A percentile compares a stretch with the other conserved stretches of the same genome.
These are phyloP conservation scores for Ectobius pallidus DNA, from an alignment of 2,888 invertebrate genomes.

Conservation along the genomic window DNA sequence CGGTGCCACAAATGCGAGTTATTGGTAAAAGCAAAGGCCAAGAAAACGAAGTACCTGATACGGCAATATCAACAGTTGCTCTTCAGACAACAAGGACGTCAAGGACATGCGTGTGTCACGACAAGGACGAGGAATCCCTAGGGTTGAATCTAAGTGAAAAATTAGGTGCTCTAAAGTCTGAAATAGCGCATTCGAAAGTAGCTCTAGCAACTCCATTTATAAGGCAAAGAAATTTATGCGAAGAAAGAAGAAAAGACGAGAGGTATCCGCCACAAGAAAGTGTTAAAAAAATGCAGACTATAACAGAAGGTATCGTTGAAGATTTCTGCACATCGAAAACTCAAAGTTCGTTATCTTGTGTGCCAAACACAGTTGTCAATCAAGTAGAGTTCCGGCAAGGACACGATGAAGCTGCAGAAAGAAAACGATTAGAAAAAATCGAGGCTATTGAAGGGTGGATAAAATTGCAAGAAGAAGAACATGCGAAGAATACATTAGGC, in stretches of 20 bases:
- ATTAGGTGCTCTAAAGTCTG: too few species aligned
- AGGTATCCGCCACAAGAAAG: neutral
- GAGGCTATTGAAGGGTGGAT: slow-evolving; percentile 29
- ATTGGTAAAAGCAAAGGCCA: too few species aligned
- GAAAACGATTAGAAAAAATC: neutral
- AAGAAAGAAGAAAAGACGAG: neutral
- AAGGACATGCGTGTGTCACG: too few species aligned
- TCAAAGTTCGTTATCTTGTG: neutral
- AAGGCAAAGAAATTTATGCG: neutral
- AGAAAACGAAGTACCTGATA: too few species aligned
- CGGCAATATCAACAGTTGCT: too few species aligned
- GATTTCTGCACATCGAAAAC: neutral
- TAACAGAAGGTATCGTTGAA: neutral
- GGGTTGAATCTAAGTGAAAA: too few species aligned
- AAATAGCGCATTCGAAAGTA: neutral
- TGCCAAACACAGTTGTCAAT: neutral
- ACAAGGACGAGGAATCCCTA: too few species aligned
- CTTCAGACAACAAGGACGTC: too few species aligned
- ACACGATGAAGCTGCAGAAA: neutral
- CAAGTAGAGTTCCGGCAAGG: neutral
- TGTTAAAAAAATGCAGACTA: neutral
- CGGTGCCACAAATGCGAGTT: too few species aligned
- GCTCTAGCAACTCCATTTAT: neutral
- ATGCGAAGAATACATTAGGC: too few species aligned
- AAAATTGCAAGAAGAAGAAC: neutral